Evolutionary conservation across 1,140 invertebrate genomes (phyloP).

Genomic region (Drosophila nebulosa): DNA sequence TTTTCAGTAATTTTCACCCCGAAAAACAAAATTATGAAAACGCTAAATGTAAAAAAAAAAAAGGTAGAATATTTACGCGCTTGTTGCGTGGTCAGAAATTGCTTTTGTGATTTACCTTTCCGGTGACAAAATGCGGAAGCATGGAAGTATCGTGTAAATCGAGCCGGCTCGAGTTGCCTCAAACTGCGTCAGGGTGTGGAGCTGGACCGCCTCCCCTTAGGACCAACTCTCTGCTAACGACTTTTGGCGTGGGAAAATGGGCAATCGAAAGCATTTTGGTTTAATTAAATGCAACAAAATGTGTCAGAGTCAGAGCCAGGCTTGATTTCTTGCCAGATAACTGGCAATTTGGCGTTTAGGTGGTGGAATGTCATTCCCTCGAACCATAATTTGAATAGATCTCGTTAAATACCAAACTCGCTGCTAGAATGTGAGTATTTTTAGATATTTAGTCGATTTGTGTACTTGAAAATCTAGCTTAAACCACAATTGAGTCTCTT

Average conservation of each 20-base stretch:
- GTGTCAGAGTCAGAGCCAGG: slow-evolving; percentile 31
- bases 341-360: slow-evolving; percentile 6
- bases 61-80: slow-evolving; percentile 36
- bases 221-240: slow-evolving; percentile 48
- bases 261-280: slow-evolving; percentile 44
- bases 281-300: slow-evolving; percentile 72
- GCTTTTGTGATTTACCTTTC: slow-evolving; percentile 73
- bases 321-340: slow-evolving; percentile 53
- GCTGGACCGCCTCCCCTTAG: slow-evolving; percentile 19
- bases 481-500: background rate
- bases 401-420: background rate
- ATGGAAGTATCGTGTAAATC: slow-evolving; percentile 42
- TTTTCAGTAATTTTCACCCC: slow-evolving; percentile 67
- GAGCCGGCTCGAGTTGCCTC: slow-evolving; percentile 8
- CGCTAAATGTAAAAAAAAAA: slow-evolving; percentile 12
- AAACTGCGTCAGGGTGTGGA: background rate
- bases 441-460: too few relatives aligned
- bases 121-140: slow-evolving; percentile 74
- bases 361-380: slow-evolving; percentile 33
- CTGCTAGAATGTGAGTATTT: too few relatives aligned
- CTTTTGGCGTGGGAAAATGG: slow-evolving; percentile 66
- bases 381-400: background rate
- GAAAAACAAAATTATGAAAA: slow-evolving; percentile 28
- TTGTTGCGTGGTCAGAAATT: slow-evolving; percentile 69
- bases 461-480: background rate